A percentile compares a stretch with the other conserved stretches of the same genome.
These are phyloP conservation scores for Benthosema pterotum DNA, from an alignment of 2,797 vertebrate genomes.

Conservation along the genomic window DNA sequence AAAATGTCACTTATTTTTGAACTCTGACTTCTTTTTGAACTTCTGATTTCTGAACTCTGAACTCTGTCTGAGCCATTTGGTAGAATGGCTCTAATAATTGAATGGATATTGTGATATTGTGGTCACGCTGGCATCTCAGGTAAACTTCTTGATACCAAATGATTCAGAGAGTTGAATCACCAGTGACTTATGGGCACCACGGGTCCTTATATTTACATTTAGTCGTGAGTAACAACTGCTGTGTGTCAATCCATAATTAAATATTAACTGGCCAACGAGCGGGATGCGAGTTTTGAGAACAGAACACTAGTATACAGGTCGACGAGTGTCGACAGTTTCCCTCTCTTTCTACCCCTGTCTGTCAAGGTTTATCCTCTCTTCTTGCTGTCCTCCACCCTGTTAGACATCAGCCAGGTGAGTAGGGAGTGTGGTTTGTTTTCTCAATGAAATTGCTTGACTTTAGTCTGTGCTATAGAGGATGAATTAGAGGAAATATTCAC, in stretches of 20 bases:
- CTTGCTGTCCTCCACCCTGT: slow-evolving; percentile 40
- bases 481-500: not conserved
- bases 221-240: slow-evolving; percentile 49
- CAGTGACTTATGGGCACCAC: slow-evolving; percentile 18
- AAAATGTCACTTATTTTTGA: too few relatives aligned
- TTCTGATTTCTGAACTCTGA: too few relatives aligned
- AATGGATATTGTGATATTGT: too few relatives aligned
- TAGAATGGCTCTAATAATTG: too few relatives aligned
- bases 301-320: slow-evolving; percentile 46
- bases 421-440: slow-evolving; percentile 12
- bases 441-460: not conserved
- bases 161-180: not conserved
- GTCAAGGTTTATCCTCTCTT: slow-evolving; percentile 17
- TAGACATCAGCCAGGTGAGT: slow-evolving; percentile 68
- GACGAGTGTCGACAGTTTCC: slow-evolving; percentile 46
- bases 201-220: slow-evolving; percentile 78
- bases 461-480: not conserved
- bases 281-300: slow-evolving; percentile 45
- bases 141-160: not conserved
- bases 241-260: slow-evolving; percentile 61
- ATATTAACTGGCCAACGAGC: slow-evolving; percentile 71
- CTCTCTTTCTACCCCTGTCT: slow-evolving; percentile 47
- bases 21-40: too few relatives aligned
- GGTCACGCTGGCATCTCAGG: not conserved
- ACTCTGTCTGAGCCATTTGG: too few relatives aligned